These are phyloP conservation scores for Catostomus latipinnis DNA, from an alignment of 2,797 vertebrate genomes.

Conservation along the genomic window DNA sequence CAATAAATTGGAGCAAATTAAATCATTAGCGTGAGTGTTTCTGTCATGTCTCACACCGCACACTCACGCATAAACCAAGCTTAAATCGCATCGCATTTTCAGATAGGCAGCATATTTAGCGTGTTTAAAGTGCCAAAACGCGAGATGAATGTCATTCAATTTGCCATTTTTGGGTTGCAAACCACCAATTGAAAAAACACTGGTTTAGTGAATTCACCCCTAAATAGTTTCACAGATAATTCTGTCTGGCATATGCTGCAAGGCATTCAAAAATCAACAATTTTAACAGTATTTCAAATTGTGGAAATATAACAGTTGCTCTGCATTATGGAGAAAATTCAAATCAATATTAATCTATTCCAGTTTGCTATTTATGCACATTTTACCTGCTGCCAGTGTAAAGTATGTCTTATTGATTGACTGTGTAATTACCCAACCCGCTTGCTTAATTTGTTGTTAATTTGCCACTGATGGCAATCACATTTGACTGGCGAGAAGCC, in stretches of 20 bases:
- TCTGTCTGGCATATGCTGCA: neutral
- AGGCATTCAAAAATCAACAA: neutral
- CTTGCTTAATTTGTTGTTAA: constrained; percentile 79
- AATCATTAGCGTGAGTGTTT: no score
- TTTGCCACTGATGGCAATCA: constrained; percentile 74
- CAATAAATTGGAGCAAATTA: no score
- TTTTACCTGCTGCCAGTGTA: constrained; percentile 66
- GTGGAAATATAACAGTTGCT: neutral
- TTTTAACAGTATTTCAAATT: neutral
- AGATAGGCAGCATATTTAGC: no score
- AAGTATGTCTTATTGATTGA: constrained; percentile 75
- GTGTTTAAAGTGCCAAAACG: no score
- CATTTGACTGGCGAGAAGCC: constrained; percentile 67
- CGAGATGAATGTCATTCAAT: no score
- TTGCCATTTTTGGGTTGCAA: no score
- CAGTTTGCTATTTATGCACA: constrained; percentile 48
- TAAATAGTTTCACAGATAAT: neutral
- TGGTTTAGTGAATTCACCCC: no score
- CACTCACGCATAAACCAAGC: no score
- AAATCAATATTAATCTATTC: constrained; percentile 42
- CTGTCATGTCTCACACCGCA: no score
- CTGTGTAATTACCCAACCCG: constrained; percentile 74
- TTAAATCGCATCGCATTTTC: no score
- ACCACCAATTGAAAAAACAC: no score
- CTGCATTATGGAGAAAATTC: constrained; percentile 20